These are phyloP conservation scores for Lacanobia oleracea DNA, from an alignment of 2,888 invertebrate species.

Conservation along the genomic window DNA sequence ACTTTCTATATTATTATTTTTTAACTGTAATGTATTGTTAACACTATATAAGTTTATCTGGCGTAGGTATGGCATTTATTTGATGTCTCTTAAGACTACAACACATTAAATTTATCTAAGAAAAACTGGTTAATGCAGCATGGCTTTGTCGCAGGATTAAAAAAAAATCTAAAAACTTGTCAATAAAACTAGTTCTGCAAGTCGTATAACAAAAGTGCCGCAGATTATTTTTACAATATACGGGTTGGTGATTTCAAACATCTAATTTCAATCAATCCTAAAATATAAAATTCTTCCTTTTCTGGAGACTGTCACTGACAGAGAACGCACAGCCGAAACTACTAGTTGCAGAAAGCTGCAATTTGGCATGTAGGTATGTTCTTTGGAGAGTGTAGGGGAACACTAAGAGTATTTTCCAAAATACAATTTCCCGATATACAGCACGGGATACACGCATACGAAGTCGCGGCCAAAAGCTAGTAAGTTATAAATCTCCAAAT, in stretches of 20 bases:
- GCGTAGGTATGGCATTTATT: background rate
- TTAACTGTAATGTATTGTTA: background rate
- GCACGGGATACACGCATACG: too few relatives aligned
- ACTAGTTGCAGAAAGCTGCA: too few relatives aligned
- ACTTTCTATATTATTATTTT: constrained; percentile 16
- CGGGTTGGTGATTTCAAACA: background rate
- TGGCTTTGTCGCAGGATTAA: background rate
- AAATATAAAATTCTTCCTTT: too few relatives aligned
- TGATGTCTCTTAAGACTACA: background rate
- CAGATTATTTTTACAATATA: background rate
- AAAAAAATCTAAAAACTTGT: background rate
- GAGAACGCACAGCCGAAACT: too few relatives aligned
- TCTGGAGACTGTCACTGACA: too few relatives aligned
- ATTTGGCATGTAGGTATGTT: too few relatives aligned
- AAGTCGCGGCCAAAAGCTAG: too few relatives aligned
- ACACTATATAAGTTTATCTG: background rate
- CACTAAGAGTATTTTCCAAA: too few relatives aligned
- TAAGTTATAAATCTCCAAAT: too few relatives aligned
- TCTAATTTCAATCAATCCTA: too few relatives aligned
- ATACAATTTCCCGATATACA: too few relatives aligned
- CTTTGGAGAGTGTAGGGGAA: too few relatives aligned
- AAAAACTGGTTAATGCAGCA: background rate
- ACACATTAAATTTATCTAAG: background rate
- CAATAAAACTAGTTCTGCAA: background rate
- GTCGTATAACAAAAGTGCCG: background rate